Conservation (phyloP, 2,113 vertebrate species). For the Tauraco erythrolophus region DNA sequence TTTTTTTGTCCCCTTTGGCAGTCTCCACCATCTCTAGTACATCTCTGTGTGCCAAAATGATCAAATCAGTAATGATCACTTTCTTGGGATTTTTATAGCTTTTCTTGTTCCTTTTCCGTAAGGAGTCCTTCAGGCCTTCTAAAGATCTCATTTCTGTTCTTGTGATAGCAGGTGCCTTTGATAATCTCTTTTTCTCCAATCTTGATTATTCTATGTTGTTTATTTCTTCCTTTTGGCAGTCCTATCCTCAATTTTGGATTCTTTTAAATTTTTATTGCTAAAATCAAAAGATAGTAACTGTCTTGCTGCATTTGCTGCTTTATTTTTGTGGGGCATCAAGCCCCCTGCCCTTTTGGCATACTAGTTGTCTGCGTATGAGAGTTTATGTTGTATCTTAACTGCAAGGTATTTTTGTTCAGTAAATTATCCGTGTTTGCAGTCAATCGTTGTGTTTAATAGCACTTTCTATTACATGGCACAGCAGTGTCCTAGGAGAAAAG, state of each 20-base stretch:
- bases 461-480: background rate
- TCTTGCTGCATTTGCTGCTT: background rate
- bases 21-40: background rate
- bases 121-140: conserved; percentile 37
- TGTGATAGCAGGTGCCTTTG: conserved; percentile 39
- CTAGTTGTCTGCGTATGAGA: background rate
- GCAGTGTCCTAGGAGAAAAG: background rate
- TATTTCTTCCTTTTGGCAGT: conserved; percentile 42
- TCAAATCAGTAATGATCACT: background rate
- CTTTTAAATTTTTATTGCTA: conserved; percentile 14
- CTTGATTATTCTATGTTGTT: conserved; percentile 22
- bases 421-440: background rate
- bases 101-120: background rate
- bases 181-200: conserved; percentile 25
- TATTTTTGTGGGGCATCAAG: background rate
- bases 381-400: conserved; percentile 17
- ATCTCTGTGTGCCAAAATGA: background rate
- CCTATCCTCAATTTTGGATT: conserved; percentile 2
- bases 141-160: conserved; percentile 29
- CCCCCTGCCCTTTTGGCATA: background rate
- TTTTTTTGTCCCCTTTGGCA: background rate
- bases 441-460: background rate
- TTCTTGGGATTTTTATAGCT: background rate
- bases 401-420: conserved; percentile 5
- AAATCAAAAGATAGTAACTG: background rate